Base-by-base conservation (phyloP, 2,888 invertebrate species). In the Nysson spinosus region DNA sequence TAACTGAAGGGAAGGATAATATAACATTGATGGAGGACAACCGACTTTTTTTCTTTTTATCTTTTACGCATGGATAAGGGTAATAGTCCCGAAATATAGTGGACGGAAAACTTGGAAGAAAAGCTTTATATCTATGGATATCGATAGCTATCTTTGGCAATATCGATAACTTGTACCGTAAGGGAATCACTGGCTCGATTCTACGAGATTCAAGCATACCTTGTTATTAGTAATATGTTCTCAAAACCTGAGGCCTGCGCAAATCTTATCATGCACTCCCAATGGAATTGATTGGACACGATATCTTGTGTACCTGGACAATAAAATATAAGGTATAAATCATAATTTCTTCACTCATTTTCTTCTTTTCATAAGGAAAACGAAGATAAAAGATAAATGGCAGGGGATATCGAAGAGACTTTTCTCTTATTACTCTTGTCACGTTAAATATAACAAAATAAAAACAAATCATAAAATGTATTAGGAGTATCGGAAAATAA, bases 121-220 rank as follows among this genome's bases (percentile, higher is more conserved):
- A 35, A 62, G 54, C 54, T 65, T 54, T 55, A 58, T 68, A 60
- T 55, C 35, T 51, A 50, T 52, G 37, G 42, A 16, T 39, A 39
- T 56, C 61, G 68, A 74, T 73, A 64, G 50, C 32, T 56, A 68
- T 70, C 68, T 50, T 12, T 22, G 52, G 68, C 37, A 70, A 70
- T 74, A 74, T 68, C 74, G 64, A 70, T 73, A 74, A 71, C 55
- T 70, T 73, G 49, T 49, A 34, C 35, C 37, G 52, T 19, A 61
- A 50, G 49, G 51, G 58, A 73, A 70, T 70, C 67, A 73, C 60
- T 34, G 49, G 42, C 32, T 52, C 47, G 28, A 46, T 24, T 52
- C 42, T 35, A 20, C 19, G 34, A 46, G 56, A 32, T 46, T 54
- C 54, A 47, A 56, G 60, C 47, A 51, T 16, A 39, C 4, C 11